Base-by-base conservation (phyloP, 2,888 invertebrate genomes). In the Spodoptera picta region DNA sequence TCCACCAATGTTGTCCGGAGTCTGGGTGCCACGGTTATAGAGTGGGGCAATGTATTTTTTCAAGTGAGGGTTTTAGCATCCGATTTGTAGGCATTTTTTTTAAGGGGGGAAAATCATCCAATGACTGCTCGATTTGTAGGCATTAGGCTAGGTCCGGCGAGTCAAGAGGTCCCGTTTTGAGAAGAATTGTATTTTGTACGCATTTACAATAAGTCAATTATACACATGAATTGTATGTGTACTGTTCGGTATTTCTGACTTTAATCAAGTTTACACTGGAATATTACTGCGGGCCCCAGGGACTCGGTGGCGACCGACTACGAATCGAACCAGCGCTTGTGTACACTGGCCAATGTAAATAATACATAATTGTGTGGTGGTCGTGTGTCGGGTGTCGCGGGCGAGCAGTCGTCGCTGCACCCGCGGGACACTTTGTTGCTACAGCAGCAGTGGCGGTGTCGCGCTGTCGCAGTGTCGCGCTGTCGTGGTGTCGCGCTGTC, bases 211-310 rank as follows among this genome's bases (percentile, higher is more conserved):
- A 61, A 65, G 61, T 71, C 52, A 50, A 76, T 49, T 73, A 31
- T 45, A 56, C 42, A 36, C 52, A 59, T 52, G 49, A 57, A 56
- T 41, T 23, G 2, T 3, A 3, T 57, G 31, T 31, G 31, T 58
- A 12, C 31, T 41, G 24, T 10, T 3, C 14, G 19, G 41, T 49
- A 19, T 19, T 41, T 27, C 12, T 42, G 12, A 42, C 41, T 42
- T 52, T 59, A 66, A 76, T 72, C 58, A 73, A 61, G 73, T 73
- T 73, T 60, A 47, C 66, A 24, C 60, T 72, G 14, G n/a, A 44
- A 56, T 76, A 73, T 73, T 72, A 61, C 55, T 5, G 42, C 36
- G 10, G 44, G n/a, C 52, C 6, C 47, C 45, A n/a, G 73, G 73
- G 73, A 73, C 5, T 62, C 14, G 50, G 23, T 44, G 36, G 36